These are phyloP conservation scores for Tinea semifulvella DNA, from an alignment of 2,888 invertebrate genomes.

Conservation along the genomic window DNA sequence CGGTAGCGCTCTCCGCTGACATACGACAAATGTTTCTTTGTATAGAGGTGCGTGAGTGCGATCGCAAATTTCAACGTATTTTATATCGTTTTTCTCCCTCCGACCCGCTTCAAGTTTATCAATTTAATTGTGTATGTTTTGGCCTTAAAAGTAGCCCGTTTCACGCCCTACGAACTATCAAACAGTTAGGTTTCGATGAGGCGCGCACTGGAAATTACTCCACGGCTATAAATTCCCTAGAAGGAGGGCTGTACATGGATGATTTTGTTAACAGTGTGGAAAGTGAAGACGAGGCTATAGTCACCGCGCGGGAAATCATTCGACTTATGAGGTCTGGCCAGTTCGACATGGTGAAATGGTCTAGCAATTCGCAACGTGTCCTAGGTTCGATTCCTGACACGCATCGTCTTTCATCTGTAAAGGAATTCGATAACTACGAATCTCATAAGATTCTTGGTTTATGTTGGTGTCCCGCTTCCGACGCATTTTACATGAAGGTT, in stretches of 20 bases:
- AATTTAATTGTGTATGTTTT: constrained; percentile 19
- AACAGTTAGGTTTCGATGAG: constrained; percentile 16
- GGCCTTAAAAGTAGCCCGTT: constrained; percentile 18
- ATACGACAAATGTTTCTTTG: constrained; percentile 12
- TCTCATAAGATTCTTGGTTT: constrained; percentile 13
- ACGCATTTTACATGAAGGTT: constrained; percentile 7
- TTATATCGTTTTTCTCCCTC: constrained; percentile 16
- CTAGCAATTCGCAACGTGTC: constrained; percentile 14
- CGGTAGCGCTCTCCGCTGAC: constrained; percentile 11
- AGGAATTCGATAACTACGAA: constrained; percentile 9
- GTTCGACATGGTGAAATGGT: constrained; percentile 15
- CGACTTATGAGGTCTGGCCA: constrained; percentile 11
- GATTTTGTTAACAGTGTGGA: constrained; percentile 15
- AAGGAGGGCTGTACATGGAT: constrained; percentile 18
- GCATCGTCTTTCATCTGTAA: constrained; percentile 10
- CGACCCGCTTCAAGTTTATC: constrained; percentile 13
- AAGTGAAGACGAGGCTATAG: not conserved
- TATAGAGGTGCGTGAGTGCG: not conserved
- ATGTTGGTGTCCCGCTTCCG: constrained; percentile 11
- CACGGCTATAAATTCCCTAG: not conserved
- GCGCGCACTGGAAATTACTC: constrained; percentile 3
- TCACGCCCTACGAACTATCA: constrained; percentile 17
- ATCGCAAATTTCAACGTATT: constrained; percentile 18
- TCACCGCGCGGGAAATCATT: constrained; percentile 12
- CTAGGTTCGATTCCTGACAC: constrained; percentile 12